Conservation (phyloP, 2,888 invertebrate genomes). For the Apodemia duryi region DNA sequence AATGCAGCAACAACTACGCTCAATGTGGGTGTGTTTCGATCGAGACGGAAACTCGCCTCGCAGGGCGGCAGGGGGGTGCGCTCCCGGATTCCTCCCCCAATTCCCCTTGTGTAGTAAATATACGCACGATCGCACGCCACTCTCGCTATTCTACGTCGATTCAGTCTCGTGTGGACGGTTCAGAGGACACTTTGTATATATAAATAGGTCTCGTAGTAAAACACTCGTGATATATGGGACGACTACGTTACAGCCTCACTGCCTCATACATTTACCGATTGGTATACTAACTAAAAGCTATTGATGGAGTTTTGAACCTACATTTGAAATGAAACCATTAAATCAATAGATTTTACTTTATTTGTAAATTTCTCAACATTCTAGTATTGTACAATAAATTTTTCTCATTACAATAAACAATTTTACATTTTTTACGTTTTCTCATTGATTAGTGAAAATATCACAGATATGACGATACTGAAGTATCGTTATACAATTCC, state of each 20-base stretch:
- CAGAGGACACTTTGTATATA: conserved; percentile 35
- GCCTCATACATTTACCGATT: not conserved
- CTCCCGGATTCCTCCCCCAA: conserved; percentile 48
- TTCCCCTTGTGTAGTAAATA: conserved; percentile 66
- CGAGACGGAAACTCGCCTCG: conserved; percentile 46
- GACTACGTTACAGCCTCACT: conserved; percentile 17
- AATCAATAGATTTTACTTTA: conserved; percentile 54
- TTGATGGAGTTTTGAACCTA: not conserved
- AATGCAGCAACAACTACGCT: conserved; percentile 43
- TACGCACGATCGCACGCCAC: conserved; percentile 63
- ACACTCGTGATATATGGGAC: conserved; percentile 25
- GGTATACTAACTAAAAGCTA: not conserved
- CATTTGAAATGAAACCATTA: conserved; percentile 36
- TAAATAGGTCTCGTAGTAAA: conserved; percentile 36
- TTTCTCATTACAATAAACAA: conserved; percentile 52
- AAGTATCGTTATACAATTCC: conserved; percentile 38
- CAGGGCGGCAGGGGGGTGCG: conserved; percentile 33
- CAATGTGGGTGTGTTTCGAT: conserved; percentile 60
- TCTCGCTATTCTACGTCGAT: conserved; percentile 58
- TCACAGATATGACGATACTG: conserved; percentile 57
- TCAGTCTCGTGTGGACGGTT: conserved; percentile 41
- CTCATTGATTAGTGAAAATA: conserved; percentile 48
- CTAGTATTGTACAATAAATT: conserved; percentile 65
- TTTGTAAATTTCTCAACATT: conserved; percentile 65
- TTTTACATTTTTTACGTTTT: conserved; percentile 64